phyloP scores from a whole-genome alignment of 2,113 vertebrate genomes.

The Uria lomvia region DNA sequence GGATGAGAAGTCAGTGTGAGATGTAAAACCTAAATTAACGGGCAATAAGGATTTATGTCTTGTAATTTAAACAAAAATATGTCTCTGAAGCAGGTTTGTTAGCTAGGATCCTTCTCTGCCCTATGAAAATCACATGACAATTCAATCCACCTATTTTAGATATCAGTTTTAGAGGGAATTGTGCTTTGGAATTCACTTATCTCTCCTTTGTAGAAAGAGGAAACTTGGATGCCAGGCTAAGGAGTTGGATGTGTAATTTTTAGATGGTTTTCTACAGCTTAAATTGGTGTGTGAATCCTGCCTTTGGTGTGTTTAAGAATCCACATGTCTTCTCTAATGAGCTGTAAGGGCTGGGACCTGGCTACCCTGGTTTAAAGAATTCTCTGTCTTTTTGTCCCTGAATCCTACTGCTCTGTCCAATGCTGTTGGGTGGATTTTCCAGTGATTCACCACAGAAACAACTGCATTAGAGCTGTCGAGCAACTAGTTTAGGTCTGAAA shows the following conservation, averaged over 20 bases:
- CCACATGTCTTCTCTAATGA: neutral
- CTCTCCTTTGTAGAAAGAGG: neutral
- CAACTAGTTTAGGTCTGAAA: neutral
- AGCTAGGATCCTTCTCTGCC: neutral
- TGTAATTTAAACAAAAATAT: neutral
- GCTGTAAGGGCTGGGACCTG: neutral
- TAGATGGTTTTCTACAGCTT: neutral
- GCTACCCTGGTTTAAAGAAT: neutral
- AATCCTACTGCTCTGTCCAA: neutral
- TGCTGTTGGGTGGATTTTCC: neutral
- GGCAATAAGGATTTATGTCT: neutral
- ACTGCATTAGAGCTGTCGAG: neutral
- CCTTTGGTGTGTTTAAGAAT: neutral
- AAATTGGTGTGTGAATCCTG: neutral
- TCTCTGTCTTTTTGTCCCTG: neutral
- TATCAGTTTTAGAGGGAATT: neutral
- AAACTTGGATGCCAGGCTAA: neutral
- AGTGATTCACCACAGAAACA: neutral
- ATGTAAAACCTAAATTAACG: neutral
- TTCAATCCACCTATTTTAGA: neutral
- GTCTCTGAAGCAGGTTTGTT: neutral
- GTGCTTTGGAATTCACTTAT: neutral
- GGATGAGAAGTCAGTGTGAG: neutral
- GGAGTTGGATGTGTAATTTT: neutral
- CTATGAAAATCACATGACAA: neutral